Evolutionary conservation across 1,140 invertebrate species (phyloP).

Genomic region (Drosophila tropicalis): DNA sequence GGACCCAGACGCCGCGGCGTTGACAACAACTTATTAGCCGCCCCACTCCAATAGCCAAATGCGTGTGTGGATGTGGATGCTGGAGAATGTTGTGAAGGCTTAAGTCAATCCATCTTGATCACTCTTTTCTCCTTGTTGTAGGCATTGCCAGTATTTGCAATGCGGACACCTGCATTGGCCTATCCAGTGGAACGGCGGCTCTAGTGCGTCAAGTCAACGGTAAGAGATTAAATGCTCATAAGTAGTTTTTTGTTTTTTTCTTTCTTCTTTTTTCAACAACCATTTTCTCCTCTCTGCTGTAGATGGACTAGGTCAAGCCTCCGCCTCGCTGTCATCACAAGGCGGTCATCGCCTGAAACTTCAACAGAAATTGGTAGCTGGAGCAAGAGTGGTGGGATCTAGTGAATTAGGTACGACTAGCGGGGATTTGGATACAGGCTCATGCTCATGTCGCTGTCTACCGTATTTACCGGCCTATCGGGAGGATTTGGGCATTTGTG

Average conservation of each 20-base stretch:
- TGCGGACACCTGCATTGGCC: conserved; percentile 84
- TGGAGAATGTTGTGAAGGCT: conserved; percentile 61
- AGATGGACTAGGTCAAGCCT: conserved; percentile 55
- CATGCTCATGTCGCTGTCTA: conserved; percentile 87
- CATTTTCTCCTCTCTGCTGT: not conserved
- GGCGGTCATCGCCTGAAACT: conserved; percentile 62
- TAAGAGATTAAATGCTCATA: conserved; percentile 39
- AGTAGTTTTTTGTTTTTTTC: no score
- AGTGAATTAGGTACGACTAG: not conserved
- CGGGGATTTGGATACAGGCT: conserved; percentile 70
- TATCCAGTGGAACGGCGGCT: conserved; percentile 85
- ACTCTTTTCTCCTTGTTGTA: conserved; percentile 21
- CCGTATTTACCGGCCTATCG: conserved; percentile 86
- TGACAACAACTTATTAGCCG: conserved; percentile 71
- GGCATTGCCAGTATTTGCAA: conserved; percentile 73
- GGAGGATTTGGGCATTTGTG: conserved; percentile 88
- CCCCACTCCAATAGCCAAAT: conserved; percentile 19
- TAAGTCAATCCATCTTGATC: conserved; percentile 64
- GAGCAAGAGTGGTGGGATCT: not conserved
- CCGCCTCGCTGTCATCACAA: conserved; percentile 48
- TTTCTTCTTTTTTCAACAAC: no score
- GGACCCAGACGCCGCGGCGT: conserved; percentile 38
- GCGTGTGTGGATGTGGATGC: not conserved
- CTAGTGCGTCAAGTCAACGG: conserved; percentile 64
- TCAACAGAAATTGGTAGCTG: conserved; percentile 40